These are phyloP conservation scores for Seriola dumerili DNA, from an alignment of 2,113 vertebrate species.

Conservation along the genomic window DNA sequence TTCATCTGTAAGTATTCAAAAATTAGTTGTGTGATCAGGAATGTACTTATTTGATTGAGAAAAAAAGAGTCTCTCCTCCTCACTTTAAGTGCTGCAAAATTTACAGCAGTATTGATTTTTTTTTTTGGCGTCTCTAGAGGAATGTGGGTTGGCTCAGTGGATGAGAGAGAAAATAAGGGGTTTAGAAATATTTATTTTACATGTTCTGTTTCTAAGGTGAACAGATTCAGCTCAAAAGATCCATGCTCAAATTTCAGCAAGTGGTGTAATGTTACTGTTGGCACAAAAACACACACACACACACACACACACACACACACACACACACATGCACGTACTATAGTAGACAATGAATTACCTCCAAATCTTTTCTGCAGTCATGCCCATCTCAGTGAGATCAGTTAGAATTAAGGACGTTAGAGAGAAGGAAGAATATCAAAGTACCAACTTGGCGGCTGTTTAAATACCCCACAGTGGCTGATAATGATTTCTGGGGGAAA, in stretches of 20 bases:
- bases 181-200: slow-evolving; percentile 38
- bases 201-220: slow-evolving; percentile 18
- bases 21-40: background rate
- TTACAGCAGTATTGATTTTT: slow-evolving; percentile 63
- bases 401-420: slow-evolving; percentile 56
- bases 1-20: background rate
- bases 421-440: slow-evolving; percentile 74
- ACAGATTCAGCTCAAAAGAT: slow-evolving; percentile 24
- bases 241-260: slow-evolving; percentile 21
- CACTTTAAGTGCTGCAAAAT: slow-evolving; percentile 54
- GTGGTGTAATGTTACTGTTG: slow-evolving; percentile 11
- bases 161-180: slow-evolving; percentile 24
- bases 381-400: slow-evolving; percentile 45
- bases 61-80: slow-evolving; percentile 22
- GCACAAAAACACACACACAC: background rate
- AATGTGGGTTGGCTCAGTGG: slow-evolving; percentile 51
- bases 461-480: slow-evolving; percentile 78
- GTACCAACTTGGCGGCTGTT: slow-evolving; percentile 72
- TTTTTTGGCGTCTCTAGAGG: slow-evolving; percentile 41
- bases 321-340: background rate
- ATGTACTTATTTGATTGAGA: slow-evolving; percentile 49
- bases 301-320: background rate
- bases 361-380: slow-evolving; percentile 41
- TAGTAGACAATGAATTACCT: slow-evolving; percentile 2
- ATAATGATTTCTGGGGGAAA: slow-evolving; percentile 81